Conservation (phyloP, 2,797 vertebrate species). For the Rhodeus uyekii region DNA sequence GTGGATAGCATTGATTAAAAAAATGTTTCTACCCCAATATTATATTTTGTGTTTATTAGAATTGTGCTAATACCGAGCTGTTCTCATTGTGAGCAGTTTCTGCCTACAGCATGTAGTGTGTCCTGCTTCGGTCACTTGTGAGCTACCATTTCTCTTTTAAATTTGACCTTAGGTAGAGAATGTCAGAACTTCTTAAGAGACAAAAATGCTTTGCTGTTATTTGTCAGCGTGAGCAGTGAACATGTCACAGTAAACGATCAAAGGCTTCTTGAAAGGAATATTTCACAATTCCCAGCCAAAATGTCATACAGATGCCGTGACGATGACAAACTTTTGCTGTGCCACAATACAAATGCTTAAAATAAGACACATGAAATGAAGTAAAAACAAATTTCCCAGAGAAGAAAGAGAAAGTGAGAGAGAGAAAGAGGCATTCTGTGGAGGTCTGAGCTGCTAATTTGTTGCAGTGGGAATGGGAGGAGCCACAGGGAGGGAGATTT, state of each 20-base stretch:
- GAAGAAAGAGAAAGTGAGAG: neutral
- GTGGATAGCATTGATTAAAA: neutral
- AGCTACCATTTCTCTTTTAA: neutral
- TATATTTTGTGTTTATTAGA: neutral
- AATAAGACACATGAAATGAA: neutral
- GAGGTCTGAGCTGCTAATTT: conserved; percentile 26
- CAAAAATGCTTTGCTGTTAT: neutral
- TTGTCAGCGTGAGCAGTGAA: neutral
- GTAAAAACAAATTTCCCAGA: neutral
- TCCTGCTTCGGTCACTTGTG: neutral
- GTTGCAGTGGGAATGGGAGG: conserved; percentile 44
- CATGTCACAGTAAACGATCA: neutral
- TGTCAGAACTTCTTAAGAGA: neutral
- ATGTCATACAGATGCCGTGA: neutral
- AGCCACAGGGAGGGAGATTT: conserved; percentile 33
- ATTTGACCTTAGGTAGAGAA: neutral
- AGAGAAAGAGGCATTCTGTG: conserved; percentile 21
- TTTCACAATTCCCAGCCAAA: neutral
- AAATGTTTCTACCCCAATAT: neutral
- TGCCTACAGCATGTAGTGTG: neutral
- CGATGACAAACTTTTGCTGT: too few species aligned
- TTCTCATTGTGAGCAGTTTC: neutral
- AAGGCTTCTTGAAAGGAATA: neutral
- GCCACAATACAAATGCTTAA: too few species aligned
- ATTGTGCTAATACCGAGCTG: neutral